phyloP scores from a whole-genome alignment of 2,113 vertebrate genomes.

The Aramus guarauna region DNA sequence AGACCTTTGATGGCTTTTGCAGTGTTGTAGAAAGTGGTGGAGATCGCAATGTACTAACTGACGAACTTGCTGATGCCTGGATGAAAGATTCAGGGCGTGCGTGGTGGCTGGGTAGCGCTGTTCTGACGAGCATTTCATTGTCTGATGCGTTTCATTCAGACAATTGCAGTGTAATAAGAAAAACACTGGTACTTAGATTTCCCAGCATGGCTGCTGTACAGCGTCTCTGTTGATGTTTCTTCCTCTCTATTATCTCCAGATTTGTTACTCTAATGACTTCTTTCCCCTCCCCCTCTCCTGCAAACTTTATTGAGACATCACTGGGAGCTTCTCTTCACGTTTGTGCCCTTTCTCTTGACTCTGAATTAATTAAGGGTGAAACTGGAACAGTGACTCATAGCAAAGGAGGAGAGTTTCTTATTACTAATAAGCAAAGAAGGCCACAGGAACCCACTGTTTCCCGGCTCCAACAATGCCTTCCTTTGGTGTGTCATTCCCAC shows the following conservation, averaged over 20 bases:
- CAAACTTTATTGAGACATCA: background rate
- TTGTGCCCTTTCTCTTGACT: background rate
- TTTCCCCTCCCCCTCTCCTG: background rate
- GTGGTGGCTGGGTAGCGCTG: fast-evolving
- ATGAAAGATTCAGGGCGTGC: fast-evolving
- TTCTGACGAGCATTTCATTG: fast-evolving
- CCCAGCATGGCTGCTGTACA: background rate
- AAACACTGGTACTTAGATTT: background rate
- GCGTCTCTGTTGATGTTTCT: background rate
- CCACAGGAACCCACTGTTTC: background rate
- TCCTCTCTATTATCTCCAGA: background rate
- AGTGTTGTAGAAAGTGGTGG: background rate
- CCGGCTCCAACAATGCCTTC: background rate
- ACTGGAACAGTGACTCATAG: slow-evolving; percentile 45
- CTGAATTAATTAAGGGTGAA: slow-evolving; percentile 42
- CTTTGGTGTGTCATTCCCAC: background rate
- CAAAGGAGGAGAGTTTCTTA: slow-evolving; percentile 15
- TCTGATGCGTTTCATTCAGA: background rate
- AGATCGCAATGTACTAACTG: background rate
- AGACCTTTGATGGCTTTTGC: background rate
- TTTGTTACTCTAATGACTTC: background rate
- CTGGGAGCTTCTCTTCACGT: background rate
- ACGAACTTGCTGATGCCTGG: background rate
- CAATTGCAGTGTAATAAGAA: background rate
- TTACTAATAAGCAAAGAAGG: background rate